Evolutionary conservation across 2,113 vertebrate genomes (phyloP).

Genomic region (Pristiophorus japonicus): DNA sequence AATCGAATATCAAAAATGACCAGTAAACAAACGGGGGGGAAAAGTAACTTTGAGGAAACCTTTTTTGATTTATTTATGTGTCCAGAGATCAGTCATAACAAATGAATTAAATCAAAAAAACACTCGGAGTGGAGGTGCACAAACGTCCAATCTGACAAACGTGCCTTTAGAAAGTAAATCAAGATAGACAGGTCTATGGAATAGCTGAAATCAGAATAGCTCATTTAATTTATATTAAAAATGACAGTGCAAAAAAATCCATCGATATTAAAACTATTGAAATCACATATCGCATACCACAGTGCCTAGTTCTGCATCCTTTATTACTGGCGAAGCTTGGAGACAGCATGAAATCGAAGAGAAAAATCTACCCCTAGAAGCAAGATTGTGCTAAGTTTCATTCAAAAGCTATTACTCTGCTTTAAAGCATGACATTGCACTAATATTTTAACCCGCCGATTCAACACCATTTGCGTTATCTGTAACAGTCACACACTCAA

Average conservation of each 20-base stretch:
- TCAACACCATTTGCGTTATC: constrained; percentile 53
- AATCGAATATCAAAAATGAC: constrained; percentile 17
- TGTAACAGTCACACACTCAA: constrained; percentile 60
- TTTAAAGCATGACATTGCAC: constrained; percentile 68
- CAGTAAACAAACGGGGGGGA: background rate
- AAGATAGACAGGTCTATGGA: background rate
- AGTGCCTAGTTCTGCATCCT: constrained; percentile 60
- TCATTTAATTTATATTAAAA: constrained; percentile 44
- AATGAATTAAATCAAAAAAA: background rate
- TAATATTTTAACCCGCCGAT: constrained; percentile 62
- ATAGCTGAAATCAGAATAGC: constrained; percentile 9
- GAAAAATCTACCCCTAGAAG: constrained; percentile 71
- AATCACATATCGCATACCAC: constrained; percentile 51
- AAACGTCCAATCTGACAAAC: background rate
- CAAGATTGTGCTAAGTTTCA: constrained; percentile 76
- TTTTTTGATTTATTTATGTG: constrained; percentile 31
- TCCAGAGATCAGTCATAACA: constrained; percentile 34
- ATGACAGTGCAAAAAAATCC: constrained; percentile 57
- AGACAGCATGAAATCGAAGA: constrained; percentile 65
- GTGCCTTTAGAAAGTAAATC: background rate
- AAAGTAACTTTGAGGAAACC: background rate
- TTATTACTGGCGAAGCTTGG: constrained; percentile 47
- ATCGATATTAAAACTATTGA: constrained; percentile 28
- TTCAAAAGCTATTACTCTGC: constrained; percentile 62
- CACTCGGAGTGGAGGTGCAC: background rate